Conservation (phyloP, 2,888 invertebrate species). For the Biston stratarius region DNA sequence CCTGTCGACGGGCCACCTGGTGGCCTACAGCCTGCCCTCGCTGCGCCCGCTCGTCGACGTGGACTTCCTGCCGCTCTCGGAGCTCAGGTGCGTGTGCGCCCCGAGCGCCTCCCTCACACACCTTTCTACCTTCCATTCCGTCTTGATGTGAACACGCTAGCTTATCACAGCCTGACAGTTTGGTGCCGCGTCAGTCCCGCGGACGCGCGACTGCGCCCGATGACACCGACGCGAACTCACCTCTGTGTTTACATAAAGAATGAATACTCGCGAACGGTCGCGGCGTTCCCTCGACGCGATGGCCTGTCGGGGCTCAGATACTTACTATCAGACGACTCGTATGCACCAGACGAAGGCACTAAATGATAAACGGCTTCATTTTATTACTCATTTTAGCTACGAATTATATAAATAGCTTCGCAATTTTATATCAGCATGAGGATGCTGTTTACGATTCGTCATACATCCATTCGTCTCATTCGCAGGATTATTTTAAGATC, state of each 20-base stretch:
- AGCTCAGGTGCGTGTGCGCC: constrained; percentile 91
- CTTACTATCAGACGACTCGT: constrained; percentile 69
- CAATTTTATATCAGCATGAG: constrained; percentile 68
- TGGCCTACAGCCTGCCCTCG: constrained; percentile 98
- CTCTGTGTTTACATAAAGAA: constrained; percentile 46
- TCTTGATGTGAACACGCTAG: constrained; percentile 51
- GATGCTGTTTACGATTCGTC: constrained; percentile 64
- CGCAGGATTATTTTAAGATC: constrained; percentile 59
- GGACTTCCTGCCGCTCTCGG: constrained; percentile 97
- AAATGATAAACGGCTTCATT: constrained; percentile 83
- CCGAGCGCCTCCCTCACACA: constrained; percentile 15
- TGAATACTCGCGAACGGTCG: constrained; percentile 35
- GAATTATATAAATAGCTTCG: constrained; percentile 61
- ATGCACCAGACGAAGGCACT: constrained; percentile 80
- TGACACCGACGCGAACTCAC: constrained; percentile 15
- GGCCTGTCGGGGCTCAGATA: constrained; percentile 57
- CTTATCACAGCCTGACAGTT: constrained; percentile 46
- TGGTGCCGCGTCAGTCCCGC: constrained; percentile 33
- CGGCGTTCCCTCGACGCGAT: constrained; percentile 49
- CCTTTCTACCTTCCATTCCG: constrained; percentile 38
- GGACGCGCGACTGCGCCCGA: constrained; percentile 24
- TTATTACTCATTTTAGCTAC: constrained; percentile 53
- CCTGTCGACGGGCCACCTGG: constrained; percentile 96
- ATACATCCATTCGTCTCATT: constrained; percentile 58
- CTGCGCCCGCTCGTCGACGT: constrained; percentile 96